phyloP scores from a whole-genome alignment of 2,797 vertebrate genomes.

The Cirrhinus molitorella region DNA sequence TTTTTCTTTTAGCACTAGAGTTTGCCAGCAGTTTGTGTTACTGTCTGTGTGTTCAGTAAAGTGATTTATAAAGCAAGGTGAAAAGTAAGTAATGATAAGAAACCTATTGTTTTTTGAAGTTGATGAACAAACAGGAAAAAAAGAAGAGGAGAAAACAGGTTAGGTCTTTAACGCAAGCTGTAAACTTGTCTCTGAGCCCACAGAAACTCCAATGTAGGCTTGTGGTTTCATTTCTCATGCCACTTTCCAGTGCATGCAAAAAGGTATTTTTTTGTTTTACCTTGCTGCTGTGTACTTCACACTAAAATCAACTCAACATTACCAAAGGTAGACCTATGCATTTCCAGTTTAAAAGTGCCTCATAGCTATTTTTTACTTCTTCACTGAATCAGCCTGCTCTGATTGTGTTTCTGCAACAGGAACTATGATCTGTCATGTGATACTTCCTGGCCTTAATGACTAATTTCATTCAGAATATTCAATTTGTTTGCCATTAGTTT shows the following conservation, averaged over 20 bases:
- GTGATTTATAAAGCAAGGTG: conserved; percentile 5
- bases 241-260: neutral
- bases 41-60: neutral
- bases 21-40: too few species aligned
- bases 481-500: neutral
- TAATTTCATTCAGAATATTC: neutral
- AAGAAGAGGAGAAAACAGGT: neutral
- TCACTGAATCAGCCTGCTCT: neutral
- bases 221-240: conserved; percentile 4
- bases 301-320: neutral
- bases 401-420: neutral
- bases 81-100: neutral
- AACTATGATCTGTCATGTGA: neutral
- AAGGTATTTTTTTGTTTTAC: neutral
- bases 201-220: neutral
- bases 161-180: conserved; percentile 19
- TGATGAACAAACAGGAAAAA: conserved; percentile 3
- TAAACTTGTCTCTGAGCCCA: conserved; percentile 17
- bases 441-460: neutral
- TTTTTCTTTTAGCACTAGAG: too few species aligned
- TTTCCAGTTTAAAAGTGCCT: conserved; percentile 52
- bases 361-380: neutral
- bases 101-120: conserved; percentile 27
- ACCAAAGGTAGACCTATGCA: conserved; percentile 1
- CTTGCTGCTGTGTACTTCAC: neutral